phyloP scores from a whole-genome alignment of 2,888 invertebrate species.

The Leucophenga maculata region DNA sequence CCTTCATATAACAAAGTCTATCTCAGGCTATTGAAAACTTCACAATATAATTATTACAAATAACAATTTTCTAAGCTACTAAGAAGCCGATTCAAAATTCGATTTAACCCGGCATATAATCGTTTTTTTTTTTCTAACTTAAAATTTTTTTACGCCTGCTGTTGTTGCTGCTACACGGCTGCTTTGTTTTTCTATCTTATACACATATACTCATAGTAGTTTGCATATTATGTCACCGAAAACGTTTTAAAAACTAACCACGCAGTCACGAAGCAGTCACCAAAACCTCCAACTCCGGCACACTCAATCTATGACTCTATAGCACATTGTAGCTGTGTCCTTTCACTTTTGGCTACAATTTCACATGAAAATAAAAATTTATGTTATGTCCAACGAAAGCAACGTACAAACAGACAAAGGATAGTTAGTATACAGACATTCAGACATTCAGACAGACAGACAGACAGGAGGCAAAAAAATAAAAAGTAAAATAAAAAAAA shows the following conservation, averaged over 20 bases:
- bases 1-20: too few relatives aligned
- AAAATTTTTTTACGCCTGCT: neutral
- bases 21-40: too few relatives aligned
- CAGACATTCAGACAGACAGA: too few relatives aligned
- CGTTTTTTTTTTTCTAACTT: neutral
- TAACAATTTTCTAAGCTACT: too few relatives aligned
- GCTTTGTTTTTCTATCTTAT: constrained; percentile 12
- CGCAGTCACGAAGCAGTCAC: constrained; percentile 14
- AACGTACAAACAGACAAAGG: constrained; percentile 5
- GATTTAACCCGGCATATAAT: neutral
- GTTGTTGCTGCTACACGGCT: neutral
- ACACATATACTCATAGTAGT: constrained; percentile 4
- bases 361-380: constrained; percentile 44
- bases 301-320: neutral
- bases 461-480: too few relatives aligned
- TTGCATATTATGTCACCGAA: constrained; percentile 28
- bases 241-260: constrained; percentile 23
- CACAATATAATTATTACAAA: too few relatives aligned
- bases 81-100: too few relatives aligned
- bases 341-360: constrained; percentile 22
- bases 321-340: neutral
- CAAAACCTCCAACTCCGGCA: neutral
- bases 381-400: constrained; percentile 35
- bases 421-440: neutral
- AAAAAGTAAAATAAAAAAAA: too few relatives aligned